phyloP scores from a whole-genome alignment of 2,113 vertebrate genomes.

The Rousettus leschenaultii region DNA sequence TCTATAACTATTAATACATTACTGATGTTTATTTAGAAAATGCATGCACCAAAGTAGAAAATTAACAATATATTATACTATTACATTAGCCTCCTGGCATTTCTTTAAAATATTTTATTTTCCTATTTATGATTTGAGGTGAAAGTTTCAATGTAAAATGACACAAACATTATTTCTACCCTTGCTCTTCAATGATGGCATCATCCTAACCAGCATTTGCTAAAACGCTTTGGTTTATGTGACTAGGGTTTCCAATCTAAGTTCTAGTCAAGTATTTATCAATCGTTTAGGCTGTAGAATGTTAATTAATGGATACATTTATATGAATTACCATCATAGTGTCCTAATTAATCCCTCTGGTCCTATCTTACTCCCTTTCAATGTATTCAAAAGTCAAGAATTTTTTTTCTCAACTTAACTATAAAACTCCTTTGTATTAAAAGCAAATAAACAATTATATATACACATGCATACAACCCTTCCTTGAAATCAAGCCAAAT shows the following conservation, averaged over 20 bases:
- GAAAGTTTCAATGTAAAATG: background rate
- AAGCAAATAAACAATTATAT: background rate
- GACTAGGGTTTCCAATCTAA: background rate
- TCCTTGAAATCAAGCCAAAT: background rate
- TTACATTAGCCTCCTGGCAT: background rate
- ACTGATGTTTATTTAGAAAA: background rate
- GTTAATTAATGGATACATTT: background rate
- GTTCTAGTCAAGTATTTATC: background rate
- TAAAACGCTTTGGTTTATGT: background rate
- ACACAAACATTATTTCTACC: too few relatives aligned
- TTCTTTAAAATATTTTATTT: background rate
- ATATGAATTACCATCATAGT: background rate
- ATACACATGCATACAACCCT: too few relatives aligned
- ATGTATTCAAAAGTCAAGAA: background rate
- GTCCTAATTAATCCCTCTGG: background rate
- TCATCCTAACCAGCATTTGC: background rate
- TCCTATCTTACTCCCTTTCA: background rate
- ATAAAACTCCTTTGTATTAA: background rate
- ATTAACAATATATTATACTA: background rate
- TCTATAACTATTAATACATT: background rate
- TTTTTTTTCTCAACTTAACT: background rate
- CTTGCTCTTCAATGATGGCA: background rate
- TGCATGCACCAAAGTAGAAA: background rate
- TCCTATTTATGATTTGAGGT: background rate
- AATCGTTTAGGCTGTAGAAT: background rate